Evolutionary conservation across 92 coral and sea anemone genomes (phyloP).

Genomic region (Muricea muricata): DNA sequence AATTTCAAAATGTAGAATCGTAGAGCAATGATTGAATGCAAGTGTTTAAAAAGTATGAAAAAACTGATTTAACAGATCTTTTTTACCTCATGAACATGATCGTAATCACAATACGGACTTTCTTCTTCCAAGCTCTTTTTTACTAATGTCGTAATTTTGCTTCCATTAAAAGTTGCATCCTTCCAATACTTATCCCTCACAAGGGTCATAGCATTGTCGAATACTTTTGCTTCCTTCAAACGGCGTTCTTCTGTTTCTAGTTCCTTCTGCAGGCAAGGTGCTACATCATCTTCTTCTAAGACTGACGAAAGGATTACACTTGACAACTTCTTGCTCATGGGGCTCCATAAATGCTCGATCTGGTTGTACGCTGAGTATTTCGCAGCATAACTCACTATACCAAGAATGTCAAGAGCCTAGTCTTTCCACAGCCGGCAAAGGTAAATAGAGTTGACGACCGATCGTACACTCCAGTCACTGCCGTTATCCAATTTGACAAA

Average conservation of each 20-base stretch:
- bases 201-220: constrained; percentile 33
- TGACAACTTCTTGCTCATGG: too few relatives aligned
- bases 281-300: constrained; percentile 29
- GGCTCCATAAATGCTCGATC: constrained; percentile 66
- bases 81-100: too few relatives aligned
- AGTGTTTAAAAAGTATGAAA: too few relatives aligned
- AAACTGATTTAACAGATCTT: too few relatives aligned
- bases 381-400: constrained; percentile 55
- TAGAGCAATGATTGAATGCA: too few relatives aligned
- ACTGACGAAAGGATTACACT: constrained; percentile 39
- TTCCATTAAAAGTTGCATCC: constrained; percentile 17
- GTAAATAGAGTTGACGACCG: constrained; percentile 38
- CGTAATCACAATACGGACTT: constrained; percentile 7
- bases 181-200: constrained; percentile 14
- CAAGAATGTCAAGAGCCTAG: constrained; percentile 51
- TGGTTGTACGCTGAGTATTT: too few relatives aligned
- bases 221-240: constrained; percentile 34
- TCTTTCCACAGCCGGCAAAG: constrained; percentile 46
- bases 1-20: too few relatives aligned
- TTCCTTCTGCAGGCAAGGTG: constrained; percentile 44
- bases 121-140: not conserved
- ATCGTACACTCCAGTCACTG: too few relatives aligned
- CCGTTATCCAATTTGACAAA: constrained; percentile 32
- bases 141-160: not conserved
- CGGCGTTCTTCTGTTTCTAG: constrained; percentile 13